Evolutionary conservation across 2,888 invertebrate species (phyloP), one percentile per base, ranked within the genome.

Genomic region (Drosophila multiciliata): DNA sequence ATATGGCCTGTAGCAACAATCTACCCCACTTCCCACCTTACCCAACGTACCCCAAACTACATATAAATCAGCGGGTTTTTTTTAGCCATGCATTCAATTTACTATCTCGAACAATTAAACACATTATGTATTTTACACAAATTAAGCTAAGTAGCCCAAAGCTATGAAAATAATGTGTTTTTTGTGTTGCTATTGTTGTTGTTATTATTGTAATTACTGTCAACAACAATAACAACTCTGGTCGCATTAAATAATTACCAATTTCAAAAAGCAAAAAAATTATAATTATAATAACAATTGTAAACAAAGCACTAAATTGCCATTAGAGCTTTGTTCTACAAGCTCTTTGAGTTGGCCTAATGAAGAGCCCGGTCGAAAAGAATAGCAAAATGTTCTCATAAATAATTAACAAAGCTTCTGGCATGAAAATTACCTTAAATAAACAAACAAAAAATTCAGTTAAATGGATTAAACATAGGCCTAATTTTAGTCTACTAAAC

Each of bases 51-150:
- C 20, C 15, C 11, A 12, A 6, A 42, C 55, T 50, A 60, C 26
- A 45, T 32, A 65, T 74, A 68, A 67, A 67, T 77, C 70, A 66
- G 53, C 61, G 26, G 26, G 20, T 45, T 33, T 20, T 59, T 42
- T 40, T 33, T 33, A n/a, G 36, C 12, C 29, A 12, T 33, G 12
- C 68, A 83, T 83, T 86, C 83, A 88, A 88, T 85, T 86, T 83
- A 82, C 72, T 75, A 71, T 40, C 70, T 55, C 69, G 54, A 80
- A 75, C 86, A 85, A 83, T 86, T 83, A 86, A 86, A 87, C 82
- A 74, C 83, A 80, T 87, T 85, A 85, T 80, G 80, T 72, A 42
- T 36, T 67, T 59, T 55, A 69, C 65, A 64, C 67, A 67, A 74
- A 77, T 67, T 59, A 67, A 49, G 57, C 66, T 52, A 71, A 83